phyloP scores from a whole-genome alignment of 2,888 invertebrate species.

The Marasmarcha lunaedactyla region DNA sequence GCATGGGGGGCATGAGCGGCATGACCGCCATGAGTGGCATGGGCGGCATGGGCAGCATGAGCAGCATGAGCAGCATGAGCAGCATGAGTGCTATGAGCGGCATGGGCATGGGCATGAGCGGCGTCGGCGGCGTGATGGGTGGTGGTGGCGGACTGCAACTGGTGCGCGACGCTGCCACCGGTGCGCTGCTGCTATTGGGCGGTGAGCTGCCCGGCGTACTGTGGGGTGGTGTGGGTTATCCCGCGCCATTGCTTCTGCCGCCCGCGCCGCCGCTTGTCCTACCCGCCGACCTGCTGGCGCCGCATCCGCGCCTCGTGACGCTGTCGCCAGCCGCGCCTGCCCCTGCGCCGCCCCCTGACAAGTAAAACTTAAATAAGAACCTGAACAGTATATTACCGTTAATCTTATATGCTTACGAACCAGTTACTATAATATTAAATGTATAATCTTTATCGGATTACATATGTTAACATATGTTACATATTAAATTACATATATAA shows the following conservation, averaged over 20 bases:
- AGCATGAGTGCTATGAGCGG: no score
- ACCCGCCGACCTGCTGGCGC: constrained; percentile 74
- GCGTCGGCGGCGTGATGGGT: constrained; percentile 78
- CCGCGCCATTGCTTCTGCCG: constrained; percentile 48
- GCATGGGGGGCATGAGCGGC: constrained; percentile 74
- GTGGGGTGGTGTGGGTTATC: constrained; percentile 76
- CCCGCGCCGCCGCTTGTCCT: constrained; percentile 71
- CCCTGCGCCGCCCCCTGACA: constrained; percentile 42
- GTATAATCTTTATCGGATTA: no score
- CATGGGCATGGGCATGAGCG: constrained; percentile 75
- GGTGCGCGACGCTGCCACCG: constrained; percentile 86
- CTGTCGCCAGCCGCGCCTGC: constrained; percentile 72
- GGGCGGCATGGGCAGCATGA: no score
- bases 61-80: no score
- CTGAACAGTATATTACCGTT: no score
- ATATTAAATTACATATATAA: no score
- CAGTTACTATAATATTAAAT: no score
- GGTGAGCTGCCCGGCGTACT: constrained; percentile 79
- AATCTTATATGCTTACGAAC: no score
- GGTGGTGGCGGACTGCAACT: constrained; percentile 75
- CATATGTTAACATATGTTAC: no score
- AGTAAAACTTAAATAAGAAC: no score
- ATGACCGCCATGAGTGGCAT: constrained; percentile 46
- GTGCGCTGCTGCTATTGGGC: constrained; percentile 82
- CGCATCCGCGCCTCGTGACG: constrained; percentile 73